Evolutionary conservation across 2,797 vertebrate species (phyloP), one percentile per base, ranked within the genome.

Genomic region (Clarias platycephalus): DNA sequence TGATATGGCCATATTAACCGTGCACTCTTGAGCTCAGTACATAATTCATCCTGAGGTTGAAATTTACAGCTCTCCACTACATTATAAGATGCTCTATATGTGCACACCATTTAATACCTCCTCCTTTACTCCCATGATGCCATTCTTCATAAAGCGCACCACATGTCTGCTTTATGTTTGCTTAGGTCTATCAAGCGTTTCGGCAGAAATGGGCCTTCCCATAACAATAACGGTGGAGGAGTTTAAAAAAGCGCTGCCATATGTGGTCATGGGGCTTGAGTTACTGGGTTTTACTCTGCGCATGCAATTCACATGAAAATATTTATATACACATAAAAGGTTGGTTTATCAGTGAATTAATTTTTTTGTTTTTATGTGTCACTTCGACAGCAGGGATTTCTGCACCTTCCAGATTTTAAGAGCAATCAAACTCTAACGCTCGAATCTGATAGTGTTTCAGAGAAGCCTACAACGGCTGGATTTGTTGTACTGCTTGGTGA

Each of bases 1-100:
- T 91, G 94, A 91, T 92, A 94, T 31, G 79, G 92, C 89, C 86
- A 88, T 92, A 94, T 95, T 94, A 95, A 93, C 89, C 92, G 86
- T 88, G 81, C 89, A 89, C 91, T 92, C 86, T 71, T 89, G 87
- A 91, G 89, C 87, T 87, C 81, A 87, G 89, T 92, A 90, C 87
- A 92, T 93, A 92, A 94, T 89, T 94, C 90, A 90, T 88, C 85
- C 86, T 83, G 37, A 34, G n/a, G 82, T n/a, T 88, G 83, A 92
- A 91, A 91, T 94, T 91, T 93, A 94, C 90, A 87, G 89, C 87
- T 81, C 80, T 84, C 87, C 80, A 83, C 84, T 85, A 76, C 86
- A 89, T 92, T 93, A 92, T 92, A 89, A 91, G 90, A 90, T 91
- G 88, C 87, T 91, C 82, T 83, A 76, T 87, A 63, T 88, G 88